Evolutionary conservation across 1,140 invertebrate species (phyloP), one percentile per base, ranked within the genome.

Genomic region (Danaus melanippus): DNA sequence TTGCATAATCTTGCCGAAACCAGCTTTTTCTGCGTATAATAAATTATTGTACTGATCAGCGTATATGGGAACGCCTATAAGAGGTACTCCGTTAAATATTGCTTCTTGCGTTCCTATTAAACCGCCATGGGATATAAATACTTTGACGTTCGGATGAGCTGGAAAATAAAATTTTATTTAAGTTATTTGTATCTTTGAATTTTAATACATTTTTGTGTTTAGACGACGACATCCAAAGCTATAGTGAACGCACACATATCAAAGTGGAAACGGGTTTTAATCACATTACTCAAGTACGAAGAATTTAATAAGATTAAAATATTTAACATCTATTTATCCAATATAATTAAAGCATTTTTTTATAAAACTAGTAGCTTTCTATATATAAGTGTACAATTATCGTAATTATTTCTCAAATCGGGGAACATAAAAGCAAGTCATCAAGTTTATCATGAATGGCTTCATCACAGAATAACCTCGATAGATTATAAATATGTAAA

Each of bases 71-170:
- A 92, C 83, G 11, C 90, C 91, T 11, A 93, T 72, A 52, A 93
- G 87, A 10, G 92, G 92, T 12, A 92, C 89, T 40, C 89, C 91
- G 71, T 91, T 89, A 74, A 89, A 90, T 12, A 92, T 84, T 45
- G 91, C 89, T 72, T 93, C 92, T 72, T 91, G 89, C 9, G 90
- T 88, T 54, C 92, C 91, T 59, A 92, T 90, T 44, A 92, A 72
- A 21, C 92, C 92, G 11, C 92, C 91, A 62, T 93, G 92, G 1
- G 91, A 90, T 53, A 93, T 88, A 63, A 93, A 93, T 7, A 89
- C 71, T 56, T 84, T 87, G 3, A 90, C 78, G 60, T 89, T 89
- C 4, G 86, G 86, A 75, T 90, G 89, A 3, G 87, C 89, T 81
- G 88, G 64, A 83, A 91, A 46, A 55, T 60, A 41, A 60, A 46